phyloP scores from a whole-genome alignment of 1,140 invertebrate genomes.

The Anoplophora glabripennis region DNA sequence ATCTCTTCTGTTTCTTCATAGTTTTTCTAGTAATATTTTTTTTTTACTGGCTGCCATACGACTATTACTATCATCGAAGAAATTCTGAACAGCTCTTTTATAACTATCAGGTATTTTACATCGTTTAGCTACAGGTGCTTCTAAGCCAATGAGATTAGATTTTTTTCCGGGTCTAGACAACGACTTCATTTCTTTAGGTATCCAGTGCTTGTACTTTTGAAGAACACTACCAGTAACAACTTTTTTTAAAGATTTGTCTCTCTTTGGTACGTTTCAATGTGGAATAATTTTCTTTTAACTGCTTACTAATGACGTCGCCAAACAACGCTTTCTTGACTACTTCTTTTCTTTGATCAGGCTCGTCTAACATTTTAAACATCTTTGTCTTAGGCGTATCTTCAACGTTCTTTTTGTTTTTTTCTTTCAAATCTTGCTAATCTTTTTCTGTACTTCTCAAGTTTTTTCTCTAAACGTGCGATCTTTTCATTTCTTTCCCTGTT shows the following conservation, averaged over 20 bases:
- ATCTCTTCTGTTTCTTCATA: too few species aligned
- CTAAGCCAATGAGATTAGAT: too few species aligned
- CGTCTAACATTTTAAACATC: background rate
- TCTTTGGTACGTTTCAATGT: slow-evolving; percentile 6
- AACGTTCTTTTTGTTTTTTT: background rate
- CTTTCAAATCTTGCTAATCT: background rate
- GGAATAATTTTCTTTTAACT: slow-evolving; percentile 1
- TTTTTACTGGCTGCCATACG: too few species aligned
- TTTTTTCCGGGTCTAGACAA: too few species aligned
- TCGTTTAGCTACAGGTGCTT: too few species aligned
- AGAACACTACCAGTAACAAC: background rate
- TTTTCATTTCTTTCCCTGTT: slow-evolving; percentile 4
- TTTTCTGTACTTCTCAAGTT: background rate
- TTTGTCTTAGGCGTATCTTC: background rate
- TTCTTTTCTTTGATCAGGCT: background rate
- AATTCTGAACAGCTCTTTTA: too few species aligned
- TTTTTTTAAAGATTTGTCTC: slow-evolving; percentile 11
- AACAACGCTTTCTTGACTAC: slow-evolving; percentile 6
- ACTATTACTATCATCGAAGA: too few species aligned
- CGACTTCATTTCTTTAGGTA: slow-evolving; percentile 2
- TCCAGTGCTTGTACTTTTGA: background rate
- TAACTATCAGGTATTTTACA: too few species aligned
- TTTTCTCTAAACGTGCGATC: background rate
- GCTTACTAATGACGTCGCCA: background rate
- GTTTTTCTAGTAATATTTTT: too few species aligned